phyloP scores from a whole-genome alignment of 2,888 invertebrate genomes.

The Morinoia aosen region DNA sequence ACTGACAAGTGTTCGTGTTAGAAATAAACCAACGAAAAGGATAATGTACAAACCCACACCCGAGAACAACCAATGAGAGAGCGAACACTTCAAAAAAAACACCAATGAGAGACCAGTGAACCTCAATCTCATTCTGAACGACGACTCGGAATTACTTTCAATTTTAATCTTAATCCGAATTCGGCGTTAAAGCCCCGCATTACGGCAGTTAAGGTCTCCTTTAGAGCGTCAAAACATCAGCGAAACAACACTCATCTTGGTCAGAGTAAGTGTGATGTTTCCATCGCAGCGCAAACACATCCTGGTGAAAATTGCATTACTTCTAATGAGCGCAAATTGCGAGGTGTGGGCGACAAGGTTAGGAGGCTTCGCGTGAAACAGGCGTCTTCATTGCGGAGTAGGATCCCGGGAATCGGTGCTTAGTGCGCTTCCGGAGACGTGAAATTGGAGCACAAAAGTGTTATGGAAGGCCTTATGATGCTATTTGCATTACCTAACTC shows the following conservation, averaged over 20 bases:
- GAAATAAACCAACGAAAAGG: background rate
- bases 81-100: background rate
- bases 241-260: background rate
- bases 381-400: background rate
- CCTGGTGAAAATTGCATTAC: conserved; percentile 10
- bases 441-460: background rate
- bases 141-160: background rate
- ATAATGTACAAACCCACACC: background rate
- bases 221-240: background rate
- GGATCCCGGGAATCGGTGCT: background rate
- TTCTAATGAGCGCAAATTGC: background rate
- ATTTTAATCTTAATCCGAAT: background rate
- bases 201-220: background rate
- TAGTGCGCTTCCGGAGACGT: background rate
- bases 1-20: background rate
- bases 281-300: background rate
- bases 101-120: background rate
- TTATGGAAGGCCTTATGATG: background rate
- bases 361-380: background rate
- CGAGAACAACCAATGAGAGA: background rate
- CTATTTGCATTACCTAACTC: conserved; percentile 3
- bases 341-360: background rate
- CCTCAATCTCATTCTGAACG: background rate
- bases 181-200: background rate
- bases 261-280: background rate